Base-by-base conservation (phyloP, 2,888 invertebrate species). In the Thumatha senex region DNA sequence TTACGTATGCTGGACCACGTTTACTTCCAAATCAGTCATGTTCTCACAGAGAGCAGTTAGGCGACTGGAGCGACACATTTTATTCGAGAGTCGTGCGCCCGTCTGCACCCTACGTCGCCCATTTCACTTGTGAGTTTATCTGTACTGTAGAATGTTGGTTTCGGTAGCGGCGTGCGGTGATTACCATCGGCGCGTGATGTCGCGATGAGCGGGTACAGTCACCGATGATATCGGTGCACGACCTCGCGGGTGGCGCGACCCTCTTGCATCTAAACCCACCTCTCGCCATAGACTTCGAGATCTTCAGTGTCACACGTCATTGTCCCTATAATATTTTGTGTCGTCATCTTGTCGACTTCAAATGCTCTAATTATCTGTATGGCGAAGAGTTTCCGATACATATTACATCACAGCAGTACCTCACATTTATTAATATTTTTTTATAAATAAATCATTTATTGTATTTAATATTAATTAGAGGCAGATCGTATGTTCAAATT, bases 131-230 rank as follows among this genome's bases (percentile, higher is more conserved):
- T 78, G 61, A 54, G 58, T 64, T 70, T 74, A 74, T 79, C 35
- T 35, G 34, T 35, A 35, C 43, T 44, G 24, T 35, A 35, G 13
- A 29, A 15, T 15, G 64, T 58, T 58, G 64, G 70, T 74, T 74
- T 71, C 79, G 71, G 80, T 79, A 79, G 80, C 80, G 58, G 59
- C 66, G 66, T 62, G 63, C 54, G 46, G 57, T 67, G 88, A 89
- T 89, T 84, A 52, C 61, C 69, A 88, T 87, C 87, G 74, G 75
- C 77, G 77, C 86, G 85, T 84, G 84, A 83, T 80, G 83, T 80
- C 79, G 81, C 79, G 82, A 82, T 84, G 84, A 69, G 72, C 72
- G 59, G 66, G 64, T 70, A 72, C 74, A 69, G 67, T 61, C 51
- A 61, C 71, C 73, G 89, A 89, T 89, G 67, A 46, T 86, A 89